Evolutionary conservation across 2,797 vertebrate genomes (phyloP).

Genomic region (Myripristis jacobus): DNA sequence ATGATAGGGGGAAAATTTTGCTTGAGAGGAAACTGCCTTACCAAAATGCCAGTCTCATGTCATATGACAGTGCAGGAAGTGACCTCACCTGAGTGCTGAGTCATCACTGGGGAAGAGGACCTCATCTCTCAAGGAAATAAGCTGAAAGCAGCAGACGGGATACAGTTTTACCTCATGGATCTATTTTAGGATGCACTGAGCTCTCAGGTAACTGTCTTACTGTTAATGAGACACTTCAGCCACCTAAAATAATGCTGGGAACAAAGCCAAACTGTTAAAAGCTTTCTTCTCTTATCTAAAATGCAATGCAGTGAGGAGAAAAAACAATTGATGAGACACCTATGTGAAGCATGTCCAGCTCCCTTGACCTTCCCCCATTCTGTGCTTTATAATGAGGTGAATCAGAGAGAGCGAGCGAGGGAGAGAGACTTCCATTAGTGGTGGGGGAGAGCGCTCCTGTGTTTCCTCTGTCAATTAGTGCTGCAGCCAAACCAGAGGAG

Average conservation of each 20-base stretch:
- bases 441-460: conserved; percentile 71
- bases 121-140: not conserved
- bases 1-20: no score
- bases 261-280: conserved; percentile 2
- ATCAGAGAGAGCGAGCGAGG: conserved; percentile 54
- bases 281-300: not conserved
- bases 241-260: not conserved
- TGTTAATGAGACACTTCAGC: not conserved
- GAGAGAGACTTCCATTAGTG: conserved; percentile 81
- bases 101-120: conserved; percentile 2
- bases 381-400: conserved; percentile 89
- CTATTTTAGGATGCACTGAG: not conserved
- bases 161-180: not conserved
- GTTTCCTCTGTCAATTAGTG: conserved; percentile 88
- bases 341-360: conserved; percentile 48
- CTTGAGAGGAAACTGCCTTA: not conserved
- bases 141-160: not conserved
- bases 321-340: conserved; percentile 79
- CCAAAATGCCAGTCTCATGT: not conserved
- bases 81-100: not conserved
- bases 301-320: not conserved
- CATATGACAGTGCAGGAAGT: not conserved
- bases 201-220: not conserved
- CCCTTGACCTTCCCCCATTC: conserved; percentile 86
- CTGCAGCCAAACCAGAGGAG: conserved; percentile 77